phyloP scores from a whole-genome alignment of 2,113 vertebrate genomes.

The Microcebus griseorufus region DNA sequence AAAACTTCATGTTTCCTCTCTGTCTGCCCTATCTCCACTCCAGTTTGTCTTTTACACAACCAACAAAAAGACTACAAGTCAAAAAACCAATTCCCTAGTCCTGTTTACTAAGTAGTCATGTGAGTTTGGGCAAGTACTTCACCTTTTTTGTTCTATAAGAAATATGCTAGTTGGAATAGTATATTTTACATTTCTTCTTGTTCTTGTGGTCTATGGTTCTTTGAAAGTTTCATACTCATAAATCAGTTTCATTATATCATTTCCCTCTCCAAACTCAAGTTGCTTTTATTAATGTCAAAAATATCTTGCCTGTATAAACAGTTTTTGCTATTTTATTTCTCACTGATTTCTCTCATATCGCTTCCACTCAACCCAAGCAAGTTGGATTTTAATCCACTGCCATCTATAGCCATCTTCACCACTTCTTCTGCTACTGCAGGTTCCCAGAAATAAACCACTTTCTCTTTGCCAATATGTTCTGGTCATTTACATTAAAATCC shows the following conservation, averaged over 20 bases:
- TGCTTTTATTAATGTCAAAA: not conserved
- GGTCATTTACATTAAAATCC: not conserved
- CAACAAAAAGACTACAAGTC: not conserved
- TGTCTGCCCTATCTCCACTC: not conserved
- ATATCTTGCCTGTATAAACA: not conserved
- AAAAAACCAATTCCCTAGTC: not conserved
- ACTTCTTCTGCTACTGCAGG: not conserved
- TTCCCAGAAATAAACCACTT: not conserved
- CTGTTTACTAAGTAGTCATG: not conserved
- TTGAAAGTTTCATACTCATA: not conserved
- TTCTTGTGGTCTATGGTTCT: not conserved
- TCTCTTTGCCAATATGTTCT: not conserved
- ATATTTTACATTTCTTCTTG: not conserved
- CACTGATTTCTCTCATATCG: not conserved
- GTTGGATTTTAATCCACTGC: not conserved
- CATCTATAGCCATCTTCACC: not conserved
- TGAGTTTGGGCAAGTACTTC: not conserved
- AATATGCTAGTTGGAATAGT: not conserved
- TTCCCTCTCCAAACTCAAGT: not conserved
- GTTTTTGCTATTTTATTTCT: not conserved
- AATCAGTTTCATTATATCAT: not conserved
- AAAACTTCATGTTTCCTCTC: not conserved
- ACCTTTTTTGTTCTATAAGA: not conserved
- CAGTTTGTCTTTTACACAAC: not conserved
- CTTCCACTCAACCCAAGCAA: not conserved